Evolutionary conservation across 2,797 vertebrate genomes (phyloP), one percentile per base, ranked within the genome.

Genomic region (Kryptopterus vitreolus): DNA sequence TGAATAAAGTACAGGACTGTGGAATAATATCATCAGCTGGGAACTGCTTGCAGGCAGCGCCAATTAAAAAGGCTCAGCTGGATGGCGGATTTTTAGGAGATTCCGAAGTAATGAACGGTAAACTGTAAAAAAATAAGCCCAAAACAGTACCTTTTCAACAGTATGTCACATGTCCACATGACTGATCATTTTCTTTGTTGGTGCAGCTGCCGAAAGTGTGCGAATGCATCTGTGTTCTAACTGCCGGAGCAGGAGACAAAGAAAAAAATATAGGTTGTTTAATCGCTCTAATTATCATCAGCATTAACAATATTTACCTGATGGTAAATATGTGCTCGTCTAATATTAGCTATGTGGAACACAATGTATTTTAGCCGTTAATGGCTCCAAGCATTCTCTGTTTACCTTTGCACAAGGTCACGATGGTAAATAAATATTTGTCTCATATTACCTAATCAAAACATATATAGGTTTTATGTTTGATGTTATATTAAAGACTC

Each of bases 301-400:
- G 13, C 43, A 68, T 68, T 68, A 68, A 68, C 13, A 9, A 46
- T 46, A 68, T 68, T 68, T 68, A n/a, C 43, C 20, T n/a, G 3
- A n/a, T 3, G 18, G 12, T 26, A 69, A 69, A 8, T 43, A 69
- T 69, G 11, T 26, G 16, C 65, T 33, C 53, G 22, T 72, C 20
- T 57, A 55, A 35, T 72, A 24, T 72, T 38, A 35, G 20, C 20
- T 24, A 72, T n/a, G 52, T 57, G 13, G 20, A 71, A 52, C 15
- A 20, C 31, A 62, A 9, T 58, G 22, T 58, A 48, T 46, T 18
- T 15, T 24, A 24, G 2, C 24, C 24, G 46, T 68, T 16, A 43
- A 46, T 24, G 12, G 24, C 12, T 46, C 12, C 3, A 43, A 66
- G 15, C n/a, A 18, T 68, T 68, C 33, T 66, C 16, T 11, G 20